phyloP scores from a whole-genome alignment of 2,113 vertebrate species.

The Sinosuthora webbiana region DNA sequence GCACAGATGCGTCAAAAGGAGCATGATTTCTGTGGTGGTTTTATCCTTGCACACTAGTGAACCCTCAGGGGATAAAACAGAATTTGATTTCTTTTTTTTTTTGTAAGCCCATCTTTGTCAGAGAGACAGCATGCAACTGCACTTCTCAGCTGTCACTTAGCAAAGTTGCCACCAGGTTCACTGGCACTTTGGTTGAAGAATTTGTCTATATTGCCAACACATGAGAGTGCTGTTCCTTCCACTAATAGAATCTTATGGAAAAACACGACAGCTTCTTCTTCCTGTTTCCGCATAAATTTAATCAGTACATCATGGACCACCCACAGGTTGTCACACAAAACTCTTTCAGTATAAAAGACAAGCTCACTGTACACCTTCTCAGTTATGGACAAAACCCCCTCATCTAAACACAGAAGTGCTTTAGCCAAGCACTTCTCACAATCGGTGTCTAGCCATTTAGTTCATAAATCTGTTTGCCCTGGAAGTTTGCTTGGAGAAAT shows the following conservation, averaged over 20 bases:
- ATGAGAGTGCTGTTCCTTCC: neutral
- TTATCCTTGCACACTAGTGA: neutral
- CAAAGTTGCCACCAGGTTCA: neutral
- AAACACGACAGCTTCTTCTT: neutral
- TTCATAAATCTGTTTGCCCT: neutral
- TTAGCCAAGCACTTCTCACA: neutral
- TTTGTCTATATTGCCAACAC: neutral
- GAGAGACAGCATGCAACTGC: neutral
- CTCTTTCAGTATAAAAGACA: neutral
- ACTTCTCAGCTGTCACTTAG: neutral
- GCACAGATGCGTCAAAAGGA: neutral
- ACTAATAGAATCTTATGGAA: neutral
- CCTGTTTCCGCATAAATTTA: neutral
- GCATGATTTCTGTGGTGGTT: neutral
- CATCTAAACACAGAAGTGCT: slow-evolving; percentile 22
- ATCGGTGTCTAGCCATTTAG: neutral
- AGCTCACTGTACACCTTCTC: neutral
- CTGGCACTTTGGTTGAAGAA: neutral
- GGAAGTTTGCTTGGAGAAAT: neutral
- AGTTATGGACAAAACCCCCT: neutral
- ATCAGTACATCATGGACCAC: neutral
- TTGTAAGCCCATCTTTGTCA: neutral
- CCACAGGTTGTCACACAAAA: neutral
- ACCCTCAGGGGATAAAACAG: neutral
- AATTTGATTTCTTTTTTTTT: neutral